Conservation (phyloP, 2,888 invertebrate genomes). For the Nipponacmea schrenckii region DNA sequence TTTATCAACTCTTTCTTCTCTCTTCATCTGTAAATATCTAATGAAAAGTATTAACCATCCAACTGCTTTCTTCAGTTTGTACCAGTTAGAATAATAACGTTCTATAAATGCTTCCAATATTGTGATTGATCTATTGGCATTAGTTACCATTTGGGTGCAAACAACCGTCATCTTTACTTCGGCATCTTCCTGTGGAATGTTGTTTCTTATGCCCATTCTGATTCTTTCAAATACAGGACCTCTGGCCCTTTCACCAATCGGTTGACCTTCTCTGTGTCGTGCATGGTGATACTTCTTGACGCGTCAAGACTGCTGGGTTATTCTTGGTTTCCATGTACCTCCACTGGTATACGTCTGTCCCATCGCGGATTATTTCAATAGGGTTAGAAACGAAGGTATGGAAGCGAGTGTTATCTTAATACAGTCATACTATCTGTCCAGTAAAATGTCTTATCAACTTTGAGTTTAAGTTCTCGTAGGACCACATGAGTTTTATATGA, state of each 20-base stretch:
- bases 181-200: not conserved
- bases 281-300: not conserved
- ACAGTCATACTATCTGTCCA: too few relatives aligned
- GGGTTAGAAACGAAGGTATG: slow-evolving; percentile 13
- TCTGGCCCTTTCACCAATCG: not conserved
- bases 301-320: slow-evolving; percentile 12
- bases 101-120: not conserved
- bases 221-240: not conserved
- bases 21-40: too few relatives aligned
- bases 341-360: slow-evolving; percentile 8
- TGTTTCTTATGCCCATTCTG: not conserved
- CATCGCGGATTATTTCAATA: slow-evolving; percentile 5
- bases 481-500: too few relatives aligned
- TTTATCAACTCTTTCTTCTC: too few relatives aligned
- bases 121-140: not conserved
- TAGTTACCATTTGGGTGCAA: not conserved
- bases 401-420: slow-evolving; percentile 10
- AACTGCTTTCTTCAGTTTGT: not conserved
- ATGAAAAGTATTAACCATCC: not conserved
- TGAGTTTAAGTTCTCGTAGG: not conserved
- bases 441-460: not conserved
- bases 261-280: not conserved
- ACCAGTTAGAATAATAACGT: not conserved
- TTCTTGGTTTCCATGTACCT: not conserved
- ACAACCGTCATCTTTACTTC: not conserved